A percentile compares a stretch with the other conserved stretches of the same genome.
Conservation (phyloP, 2,888 invertebrate genomes). For the Rhamnusium bicolor region DNA sequence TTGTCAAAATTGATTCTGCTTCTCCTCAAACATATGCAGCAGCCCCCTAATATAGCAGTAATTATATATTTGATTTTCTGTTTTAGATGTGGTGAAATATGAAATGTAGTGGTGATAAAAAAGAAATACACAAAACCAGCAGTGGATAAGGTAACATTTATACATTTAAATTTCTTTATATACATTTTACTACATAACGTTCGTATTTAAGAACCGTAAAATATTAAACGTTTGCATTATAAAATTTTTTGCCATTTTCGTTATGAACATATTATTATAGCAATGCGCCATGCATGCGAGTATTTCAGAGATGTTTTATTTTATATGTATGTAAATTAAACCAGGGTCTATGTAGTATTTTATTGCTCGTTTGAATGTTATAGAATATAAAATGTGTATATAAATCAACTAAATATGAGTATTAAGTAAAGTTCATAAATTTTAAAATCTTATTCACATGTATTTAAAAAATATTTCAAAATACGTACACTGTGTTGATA, state of each 20-base stretch:
- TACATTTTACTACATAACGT: neutral
- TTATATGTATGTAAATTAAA: slow-evolving; percentile 44
- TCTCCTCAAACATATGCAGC: too few relatives aligned
- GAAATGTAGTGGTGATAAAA: too few relatives aligned
- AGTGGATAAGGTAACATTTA: neutral
- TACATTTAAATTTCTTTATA: neutral
- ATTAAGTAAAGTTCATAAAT: neutral
- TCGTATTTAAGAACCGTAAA: neutral
- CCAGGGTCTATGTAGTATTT: slow-evolving; percentile 1
- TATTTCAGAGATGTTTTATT: slow-evolving; percentile 37
- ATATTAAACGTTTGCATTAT: neutral
- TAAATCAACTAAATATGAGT: slow-evolving; percentile 7
- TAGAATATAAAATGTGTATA: neutral
- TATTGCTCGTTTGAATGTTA: slow-evolving; percentile 28
- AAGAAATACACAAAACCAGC: neutral
- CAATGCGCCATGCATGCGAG: slow-evolving; percentile 9
- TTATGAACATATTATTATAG: neutral
- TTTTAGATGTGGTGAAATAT: neutral
- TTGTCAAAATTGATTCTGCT: too few relatives aligned
- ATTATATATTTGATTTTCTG: neutral
- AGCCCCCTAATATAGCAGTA: too few relatives aligned
- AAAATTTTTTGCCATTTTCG: slow-evolving; percentile 8
- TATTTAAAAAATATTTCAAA: neutral
- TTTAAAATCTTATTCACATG: neutral
- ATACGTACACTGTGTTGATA: neutral